Conservation (phyloP, 2,113 vertebrate species). For the Tragulus kanchil region DNA sequence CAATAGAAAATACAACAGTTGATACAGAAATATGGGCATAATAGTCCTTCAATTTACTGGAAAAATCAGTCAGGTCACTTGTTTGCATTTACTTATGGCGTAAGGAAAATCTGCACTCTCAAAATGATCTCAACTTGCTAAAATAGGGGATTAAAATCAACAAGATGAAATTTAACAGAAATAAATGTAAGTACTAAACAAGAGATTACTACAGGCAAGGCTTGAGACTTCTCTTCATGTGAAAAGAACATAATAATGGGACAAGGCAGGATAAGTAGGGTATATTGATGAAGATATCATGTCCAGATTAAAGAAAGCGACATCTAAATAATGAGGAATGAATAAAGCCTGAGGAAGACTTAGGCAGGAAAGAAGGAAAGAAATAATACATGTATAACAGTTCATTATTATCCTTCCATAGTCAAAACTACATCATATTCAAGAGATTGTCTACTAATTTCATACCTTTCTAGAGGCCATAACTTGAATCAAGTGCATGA, state of each 20-base stretch:
- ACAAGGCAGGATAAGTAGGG: background rate
- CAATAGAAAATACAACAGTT: too few relatives aligned
- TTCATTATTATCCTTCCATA: background rate
- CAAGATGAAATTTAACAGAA: constrained; percentile 13
- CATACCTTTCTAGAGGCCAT: background rate
- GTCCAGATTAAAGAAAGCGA: background rate
- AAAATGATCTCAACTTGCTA: background rate
- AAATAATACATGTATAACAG: background rate
- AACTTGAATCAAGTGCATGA: background rate
- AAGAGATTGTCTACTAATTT: background rate
- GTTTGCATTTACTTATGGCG: background rate
- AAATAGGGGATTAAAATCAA: background rate
- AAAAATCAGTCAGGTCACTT: background rate
- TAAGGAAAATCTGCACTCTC: background rate
- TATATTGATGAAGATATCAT: background rate
- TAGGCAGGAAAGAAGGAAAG: background rate
- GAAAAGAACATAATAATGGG: background rate
- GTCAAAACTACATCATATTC: background rate
- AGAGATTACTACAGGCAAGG: background rate
- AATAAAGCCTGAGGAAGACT: background rate
- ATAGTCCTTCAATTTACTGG: background rate
- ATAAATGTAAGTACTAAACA: background rate
- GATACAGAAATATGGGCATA: background rate
- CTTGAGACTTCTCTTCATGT: background rate
- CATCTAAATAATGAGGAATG: background rate